These are phyloP conservation scores for Drosophila koepferae DNA, from an alignment of 2,888 invertebrate species.

Conservation along the genomic window DNA sequence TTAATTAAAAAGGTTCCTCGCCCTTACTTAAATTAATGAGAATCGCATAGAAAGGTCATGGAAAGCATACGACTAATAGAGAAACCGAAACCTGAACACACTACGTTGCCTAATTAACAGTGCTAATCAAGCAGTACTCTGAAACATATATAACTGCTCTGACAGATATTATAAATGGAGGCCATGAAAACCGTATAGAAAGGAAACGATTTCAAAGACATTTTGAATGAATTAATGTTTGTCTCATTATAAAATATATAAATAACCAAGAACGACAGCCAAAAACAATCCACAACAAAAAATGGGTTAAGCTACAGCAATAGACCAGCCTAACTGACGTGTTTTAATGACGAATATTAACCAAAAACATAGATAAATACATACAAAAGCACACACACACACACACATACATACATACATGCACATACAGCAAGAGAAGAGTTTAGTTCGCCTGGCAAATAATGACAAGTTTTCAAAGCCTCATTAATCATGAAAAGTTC, in stretches of 20 bases:
- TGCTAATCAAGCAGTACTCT: background rate
- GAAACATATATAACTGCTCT: background rate
- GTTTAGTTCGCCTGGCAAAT: slow-evolving; percentile 21
- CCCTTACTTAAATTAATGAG: background rate
- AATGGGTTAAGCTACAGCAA: background rate
- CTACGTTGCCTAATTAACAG: background rate
- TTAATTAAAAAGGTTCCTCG: background rate
- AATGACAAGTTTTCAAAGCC: slow-evolving; percentile 72
- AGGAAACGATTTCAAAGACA: background rate
- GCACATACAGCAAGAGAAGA: background rate
- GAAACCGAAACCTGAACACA: background rate
- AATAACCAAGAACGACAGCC: slow-evolving; percentile 6
- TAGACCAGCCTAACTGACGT: background rate
- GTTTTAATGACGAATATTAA: slow-evolving; percentile 16
- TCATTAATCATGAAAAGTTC: slow-evolving; percentile 77
- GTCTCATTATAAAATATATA: slow-evolving; percentile 6
- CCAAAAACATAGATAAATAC: slow-evolving; percentile 2
- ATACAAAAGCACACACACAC: background rate
- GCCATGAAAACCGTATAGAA: background rate
- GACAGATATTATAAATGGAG: slow-evolving; percentile 7
- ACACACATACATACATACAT: too few species aligned
- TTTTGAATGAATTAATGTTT: slow-evolving; percentile 5
- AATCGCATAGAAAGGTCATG: background rate
- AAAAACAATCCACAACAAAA: background rate
- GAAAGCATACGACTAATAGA: too few species aligned